Conservation (phyloP, 1,140 invertebrate genomes). For the Popillia japonica region DNA sequence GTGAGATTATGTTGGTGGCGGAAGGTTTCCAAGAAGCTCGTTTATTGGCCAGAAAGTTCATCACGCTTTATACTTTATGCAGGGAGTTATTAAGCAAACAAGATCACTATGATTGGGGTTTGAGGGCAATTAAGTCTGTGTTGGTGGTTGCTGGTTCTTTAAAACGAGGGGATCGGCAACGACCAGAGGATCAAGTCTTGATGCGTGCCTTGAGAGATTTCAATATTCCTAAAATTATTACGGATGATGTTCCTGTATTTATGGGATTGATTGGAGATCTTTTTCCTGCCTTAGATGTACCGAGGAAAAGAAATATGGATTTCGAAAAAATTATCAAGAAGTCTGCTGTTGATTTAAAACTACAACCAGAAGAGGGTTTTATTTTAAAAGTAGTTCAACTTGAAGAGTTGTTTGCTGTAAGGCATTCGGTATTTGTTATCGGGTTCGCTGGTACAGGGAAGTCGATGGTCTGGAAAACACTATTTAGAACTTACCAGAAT, state of each 20-base stretch:
- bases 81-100: constrained; percentile 89
- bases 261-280: constrained; percentile 92
- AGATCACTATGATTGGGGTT: constrained; percentile 95
- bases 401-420: constrained; percentile 89
- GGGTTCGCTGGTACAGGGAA: constrained; percentile 95
- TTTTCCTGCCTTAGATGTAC: constrained; percentile 89
- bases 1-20: constrained; percentile 93
- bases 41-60: constrained; percentile 88
- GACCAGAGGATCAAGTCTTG: constrained; percentile 80
- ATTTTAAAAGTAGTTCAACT: constrained; percentile 90
- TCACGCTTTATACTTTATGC: constrained; percentile 89
- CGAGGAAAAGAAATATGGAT: constrained; percentile 80
- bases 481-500: constrained; percentile 81
- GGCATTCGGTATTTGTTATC: constrained; percentile 94
- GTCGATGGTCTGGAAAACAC: constrained; percentile 90
- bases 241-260: constrained; percentile 88
- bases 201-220: constrained; percentile 91
- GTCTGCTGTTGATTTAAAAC: constrained; percentile 81
- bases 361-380: constrained; percentile 92
- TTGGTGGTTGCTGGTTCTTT: constrained; percentile 89
- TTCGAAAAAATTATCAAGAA: constrained; percentile 84
- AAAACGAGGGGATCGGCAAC: constrained; percentile 70
- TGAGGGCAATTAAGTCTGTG: constrained; percentile 92
- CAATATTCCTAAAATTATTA: constrained; percentile 92
- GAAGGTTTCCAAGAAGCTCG: constrained; percentile 91